Base-by-base conservation (phyloP, 2,797 vertebrate genomes). In the Anguilla marmorata region DNA sequence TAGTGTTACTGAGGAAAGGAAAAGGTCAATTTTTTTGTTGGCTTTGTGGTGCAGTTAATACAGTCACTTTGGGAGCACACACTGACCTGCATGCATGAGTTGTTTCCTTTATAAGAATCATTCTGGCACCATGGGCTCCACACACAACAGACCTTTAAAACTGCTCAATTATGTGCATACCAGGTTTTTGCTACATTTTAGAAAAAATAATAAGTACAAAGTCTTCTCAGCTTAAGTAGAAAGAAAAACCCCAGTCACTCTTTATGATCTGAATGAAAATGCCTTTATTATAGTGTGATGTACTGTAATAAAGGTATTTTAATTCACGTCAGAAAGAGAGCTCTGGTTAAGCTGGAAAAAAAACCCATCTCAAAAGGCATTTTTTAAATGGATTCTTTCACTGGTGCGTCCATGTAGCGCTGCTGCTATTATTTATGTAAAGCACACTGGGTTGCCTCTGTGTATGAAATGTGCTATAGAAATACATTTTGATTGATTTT, bases 241-340 rank as follows among this genome's bases (percentile, higher is more conserved):
- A 58, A 58, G 56, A 54, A 54, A 63, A 21, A 60, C n/a, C 21
- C 63, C 4, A 27, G 63, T 5, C 24, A 69, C 63, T 27, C 3
- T 24, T 69, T n/a, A 6, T n/a, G 63, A 66, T n/a, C 5, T 66
- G 63, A 69, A n/a, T 69, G 5, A 27, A 8, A 69, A 69, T 27
- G 24, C 63, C 24, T 69, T 69, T 69, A 27, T 69, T 69, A 27
- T 6, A 69, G 63, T 5, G 19, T 8, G 24, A 69, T 7, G 63
- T 27, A 27, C 63, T 5, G 9, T 69, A n/a, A 69, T n/a, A 27
- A 69, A 69, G 24, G 63, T n/a, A n/a, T 69, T 27, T 69, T 69
- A 69, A 69, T 69, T 69, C 63, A 69, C n/a, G 27, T n/a, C 63
- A 69, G n/a, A 69, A 69, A 69, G 63, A 69, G 63, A n/a, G 9